phyloP scores from a whole-genome alignment of 37 sponge, comb jelly and placozoan species.

The Geodia barretti region DNA sequence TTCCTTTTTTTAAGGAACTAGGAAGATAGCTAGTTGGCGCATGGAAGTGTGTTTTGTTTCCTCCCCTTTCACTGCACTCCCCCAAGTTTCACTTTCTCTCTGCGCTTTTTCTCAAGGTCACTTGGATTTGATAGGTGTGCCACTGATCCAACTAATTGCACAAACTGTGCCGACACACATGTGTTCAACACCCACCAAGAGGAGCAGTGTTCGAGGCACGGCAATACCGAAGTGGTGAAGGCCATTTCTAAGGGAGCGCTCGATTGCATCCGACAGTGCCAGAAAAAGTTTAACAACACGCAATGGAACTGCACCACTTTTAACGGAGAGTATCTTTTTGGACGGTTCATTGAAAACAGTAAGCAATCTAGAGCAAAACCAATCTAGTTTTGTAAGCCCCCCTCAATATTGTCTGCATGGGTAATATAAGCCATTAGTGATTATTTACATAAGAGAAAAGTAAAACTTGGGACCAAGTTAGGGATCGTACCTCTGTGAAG shows the following conservation, averaged over 20 bases:
- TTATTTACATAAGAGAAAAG: too few species aligned
- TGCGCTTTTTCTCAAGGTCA: too few species aligned
- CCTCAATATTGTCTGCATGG: too few species aligned
- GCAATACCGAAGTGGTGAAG: background rate
- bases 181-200: background rate
- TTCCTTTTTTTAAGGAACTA: too few species aligned
- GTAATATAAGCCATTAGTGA: too few species aligned
- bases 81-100: too few species aligned
- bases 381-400: too few species aligned
- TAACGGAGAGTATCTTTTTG: constrained; percentile 50
- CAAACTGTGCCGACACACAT: background rate
- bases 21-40: too few species aligned
- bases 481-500: too few species aligned
- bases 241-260: constrained; percentile 40
- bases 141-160: background rate
- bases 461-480: too few species aligned
- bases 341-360: constrained; percentile 36
- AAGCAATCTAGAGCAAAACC: background rate
- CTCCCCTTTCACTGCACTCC: too few species aligned
- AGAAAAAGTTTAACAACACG: constrained; percentile 16
- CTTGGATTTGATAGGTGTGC: constrained; percentile 14
- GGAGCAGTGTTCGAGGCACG: background rate
- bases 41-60: too few species aligned
- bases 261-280: constrained; percentile 45
- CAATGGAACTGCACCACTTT: constrained; percentile 70